Percentiles rank a stretch among this genome's conserved stretches.
Conservation (phyloP, 2,113 vertebrate genomes). For the Electrona antarctica region DNA sequence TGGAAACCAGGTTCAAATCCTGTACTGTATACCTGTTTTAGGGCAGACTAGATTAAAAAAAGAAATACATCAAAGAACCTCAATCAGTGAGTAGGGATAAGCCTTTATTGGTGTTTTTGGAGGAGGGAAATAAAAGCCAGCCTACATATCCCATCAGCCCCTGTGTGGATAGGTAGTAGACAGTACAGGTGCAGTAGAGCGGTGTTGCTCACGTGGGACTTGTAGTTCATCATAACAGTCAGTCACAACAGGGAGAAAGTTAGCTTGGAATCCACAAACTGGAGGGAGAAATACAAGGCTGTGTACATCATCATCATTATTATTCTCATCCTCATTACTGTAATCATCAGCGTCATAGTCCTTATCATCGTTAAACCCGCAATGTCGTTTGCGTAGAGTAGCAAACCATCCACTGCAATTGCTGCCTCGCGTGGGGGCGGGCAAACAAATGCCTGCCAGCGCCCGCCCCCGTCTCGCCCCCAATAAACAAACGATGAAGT, state of each 20-base stretch:
- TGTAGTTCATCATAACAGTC: slow-evolving; percentile 77
- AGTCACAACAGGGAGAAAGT: slow-evolving; percentile 71
- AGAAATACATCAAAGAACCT: slow-evolving; percentile 39
- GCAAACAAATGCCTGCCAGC: slow-evolving; percentile 48
- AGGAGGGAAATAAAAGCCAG: slow-evolving; percentile 45
- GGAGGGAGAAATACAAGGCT: slow-evolving; percentile 63
- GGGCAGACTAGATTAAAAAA: too few species aligned
- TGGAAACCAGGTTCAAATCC: too few species aligned
- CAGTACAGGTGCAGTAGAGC: slow-evolving; percentile 67
- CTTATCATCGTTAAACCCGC: slow-evolving; percentile 55
- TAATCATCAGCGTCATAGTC: background rate
- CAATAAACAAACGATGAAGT: slow-evolving; percentile 44
- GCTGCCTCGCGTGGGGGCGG: slow-evolving; percentile 22
- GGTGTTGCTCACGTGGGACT: slow-evolving; percentile 60
- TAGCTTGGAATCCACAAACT: slow-evolving; percentile 71
- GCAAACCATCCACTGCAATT: slow-evolving; percentile 43
- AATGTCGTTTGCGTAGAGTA: slow-evolving; percentile 60
- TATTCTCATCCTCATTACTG: background rate
- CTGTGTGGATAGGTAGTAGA: slow-evolving; percentile 65
- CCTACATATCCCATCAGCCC: slow-evolving; percentile 71
- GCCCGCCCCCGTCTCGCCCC: too few species aligned
- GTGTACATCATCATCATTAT: slow-evolving; percentile 60
- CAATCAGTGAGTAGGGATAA: slow-evolving; percentile 70
- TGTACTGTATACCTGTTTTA: too few species aligned
- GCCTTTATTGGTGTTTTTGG: slow-evolving; percentile 76